Percentiles rank a stretch among this genome's conserved stretches.
Conservation (phyloP, 2,113 vertebrate species). For the Nycticorax nycticorax region DNA sequence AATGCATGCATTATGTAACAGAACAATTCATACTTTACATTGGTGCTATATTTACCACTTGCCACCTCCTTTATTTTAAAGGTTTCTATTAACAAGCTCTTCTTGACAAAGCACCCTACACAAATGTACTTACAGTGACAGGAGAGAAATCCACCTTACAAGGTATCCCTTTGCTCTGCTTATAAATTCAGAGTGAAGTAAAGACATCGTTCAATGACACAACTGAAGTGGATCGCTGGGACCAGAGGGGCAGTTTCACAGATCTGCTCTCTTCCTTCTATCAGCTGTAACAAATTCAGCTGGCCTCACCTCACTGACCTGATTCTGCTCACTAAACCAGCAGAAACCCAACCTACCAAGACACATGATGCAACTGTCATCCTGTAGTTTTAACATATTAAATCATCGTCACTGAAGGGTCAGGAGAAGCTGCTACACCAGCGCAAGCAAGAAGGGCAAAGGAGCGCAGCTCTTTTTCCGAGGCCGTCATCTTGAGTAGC, state of each 20-base stretch:
- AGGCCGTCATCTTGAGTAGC: rapidly evolving
- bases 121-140: not conserved
- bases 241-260: not conserved
- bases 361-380: not conserved
- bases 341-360: not conserved
- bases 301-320: not conserved
- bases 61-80: not conserved
- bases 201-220: not conserved
- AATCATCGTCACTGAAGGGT: not conserved
- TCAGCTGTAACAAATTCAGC: not conserved
- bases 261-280: not conserved
- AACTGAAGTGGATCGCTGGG: rapidly evolving
- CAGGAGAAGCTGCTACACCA: not conserved
- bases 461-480: rapidly evolving
- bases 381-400: not conserved
- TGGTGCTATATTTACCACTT: not conserved
- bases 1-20: not conserved
- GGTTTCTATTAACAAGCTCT: not conserved
- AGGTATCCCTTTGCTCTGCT: not conserved
- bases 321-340: not conserved
- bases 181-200: not conserved
- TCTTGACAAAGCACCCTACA: not conserved
- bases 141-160: not conserved
- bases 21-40: not conserved
- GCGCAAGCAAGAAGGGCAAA: not conserved